Conservation (phyloP, 2,113 vertebrate species). For the Pelobates fuscus region DNA sequence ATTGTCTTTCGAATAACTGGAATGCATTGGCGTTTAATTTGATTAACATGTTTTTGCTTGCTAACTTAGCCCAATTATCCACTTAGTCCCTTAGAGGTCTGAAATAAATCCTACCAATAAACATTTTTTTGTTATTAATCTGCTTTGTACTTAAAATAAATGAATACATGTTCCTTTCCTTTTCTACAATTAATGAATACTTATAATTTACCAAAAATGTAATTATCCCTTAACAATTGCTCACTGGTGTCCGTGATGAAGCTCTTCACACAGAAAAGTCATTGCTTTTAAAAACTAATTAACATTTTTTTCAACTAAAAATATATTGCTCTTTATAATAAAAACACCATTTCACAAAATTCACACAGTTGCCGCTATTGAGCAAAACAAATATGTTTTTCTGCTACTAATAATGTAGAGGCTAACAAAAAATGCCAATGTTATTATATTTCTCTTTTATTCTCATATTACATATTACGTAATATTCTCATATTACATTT, state of each 20-base stretch:
- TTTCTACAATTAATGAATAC: slow-evolving; percentile 18
- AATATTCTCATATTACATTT: too few species aligned
- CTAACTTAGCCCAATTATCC: slow-evolving; percentile 12
- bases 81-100: neutral
- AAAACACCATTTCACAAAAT: slow-evolving; percentile 5
- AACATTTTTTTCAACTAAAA: slow-evolving; percentile 25
- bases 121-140: neutral
- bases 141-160: slow-evolving; percentile 7
- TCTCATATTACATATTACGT: neutral
- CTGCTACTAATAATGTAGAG: neutral
- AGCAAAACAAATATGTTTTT: slow-evolving; percentile 1
- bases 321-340: slow-evolving; percentile 14
- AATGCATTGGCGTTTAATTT: neutral
- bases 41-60: neutral
- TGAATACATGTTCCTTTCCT: neutral
- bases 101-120: slow-evolving; percentile 2
- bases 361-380: neutral
- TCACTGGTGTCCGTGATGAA: slow-evolving; percentile 17
- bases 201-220: neutral
- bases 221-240: slow-evolving; percentile 40
- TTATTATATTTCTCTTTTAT: neutral
- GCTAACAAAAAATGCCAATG: neutral
- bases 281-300: slow-evolving; percentile 27
- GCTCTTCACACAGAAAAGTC: slow-evolving; percentile 19
- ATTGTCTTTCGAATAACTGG: neutral